phyloP scores from a whole-genome alignment of 2,888 invertebrate genomes.

The Heliconius ethilla region DNA sequence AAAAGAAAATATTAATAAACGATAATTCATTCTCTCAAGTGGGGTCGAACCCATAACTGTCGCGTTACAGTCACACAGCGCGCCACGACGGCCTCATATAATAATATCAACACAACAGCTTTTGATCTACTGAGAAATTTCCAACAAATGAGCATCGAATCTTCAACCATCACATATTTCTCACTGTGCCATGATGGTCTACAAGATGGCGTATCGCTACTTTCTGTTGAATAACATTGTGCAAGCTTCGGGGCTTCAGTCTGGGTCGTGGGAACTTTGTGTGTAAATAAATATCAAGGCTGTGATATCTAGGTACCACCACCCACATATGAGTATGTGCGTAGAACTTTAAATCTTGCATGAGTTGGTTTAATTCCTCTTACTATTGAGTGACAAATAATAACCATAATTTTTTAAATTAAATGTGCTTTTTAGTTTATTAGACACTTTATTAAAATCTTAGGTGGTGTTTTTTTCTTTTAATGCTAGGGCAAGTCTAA shows the following conservation, averaged over 20 bases:
- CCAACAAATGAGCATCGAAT: not conserved
- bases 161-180: not conserved
- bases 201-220: conserved; percentile 22
- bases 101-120: not conserved
- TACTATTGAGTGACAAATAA: not conserved
- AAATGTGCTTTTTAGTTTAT: not conserved
- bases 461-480: too few species aligned
- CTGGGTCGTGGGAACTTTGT: conserved; percentile 39
- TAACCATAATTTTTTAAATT: not conserved
- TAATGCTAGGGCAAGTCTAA: too few species aligned
- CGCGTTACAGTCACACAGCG: too few species aligned
- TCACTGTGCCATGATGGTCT: not conserved
- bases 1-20: too few species aligned
- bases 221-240: conserved; percentile 33
- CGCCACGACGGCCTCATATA: not conserved
- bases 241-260: conserved; percentile 34
- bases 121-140: not conserved
- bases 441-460: too few species aligned
- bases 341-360: not conserved
- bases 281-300: conserved; percentile 44
- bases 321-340: conserved; percentile 9
- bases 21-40: too few species aligned
- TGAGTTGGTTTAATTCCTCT: not conserved
- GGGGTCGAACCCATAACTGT: too few species aligned
- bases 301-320: conserved; percentile 12